Base-by-base conservation (phyloP, 2,797 vertebrate species). In the Denticeps clupeoides region DNA sequence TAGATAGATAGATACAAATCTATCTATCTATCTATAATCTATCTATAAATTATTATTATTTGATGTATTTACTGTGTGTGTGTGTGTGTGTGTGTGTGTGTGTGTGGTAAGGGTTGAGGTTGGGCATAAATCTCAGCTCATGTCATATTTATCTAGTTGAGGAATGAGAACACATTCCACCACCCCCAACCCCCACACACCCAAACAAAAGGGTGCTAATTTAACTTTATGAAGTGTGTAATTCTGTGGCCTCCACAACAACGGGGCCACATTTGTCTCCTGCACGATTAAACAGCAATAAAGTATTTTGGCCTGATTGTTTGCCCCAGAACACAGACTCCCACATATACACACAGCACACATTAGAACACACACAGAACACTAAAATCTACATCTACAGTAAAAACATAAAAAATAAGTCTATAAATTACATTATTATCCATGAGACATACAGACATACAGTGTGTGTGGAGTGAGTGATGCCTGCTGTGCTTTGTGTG, bases 121-220 rank as follows among this genome's bases (percentile, higher is more conserved):
- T n/a, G n/a, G n/a, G n/a, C n/a, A n/a, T n/a, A n/a, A n/a, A 41
- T 55, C 74, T 77, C 79, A 75, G 81, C 56, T 4, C 53, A 23
- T 71, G 72, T 81, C 79, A 65, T 85, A 86, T 86, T 85, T 85
- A 82, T 83, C 83, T 85, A 83, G 67, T 74, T 85, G 79, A 86
- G 82, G 85, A 87, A 86, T 84, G 1, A 77, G 77, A 80, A 78
- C 63, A 75, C 11, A 1, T 72, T 84, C 80, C 75, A 74, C 74
- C 77, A 23, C 23, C 33, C 19, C 40, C 22, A 15, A 8, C 33
- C 11, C 8, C 33, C 10, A 11, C 38, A 7, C 7, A n/a, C 78
- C 74, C 62, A 46, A 59, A 82, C 84, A 78, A 84, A 81, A 64
- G 81, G 63, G 69, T 68, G 67, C 77, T 84, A 76, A 84, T 82